Percentiles rank a stretch among this genome's conserved stretches.
phyloP scores from a whole-genome alignment of 92 coral and sea anemone genomes.

The Desmophyllum pertusum region DNA sequence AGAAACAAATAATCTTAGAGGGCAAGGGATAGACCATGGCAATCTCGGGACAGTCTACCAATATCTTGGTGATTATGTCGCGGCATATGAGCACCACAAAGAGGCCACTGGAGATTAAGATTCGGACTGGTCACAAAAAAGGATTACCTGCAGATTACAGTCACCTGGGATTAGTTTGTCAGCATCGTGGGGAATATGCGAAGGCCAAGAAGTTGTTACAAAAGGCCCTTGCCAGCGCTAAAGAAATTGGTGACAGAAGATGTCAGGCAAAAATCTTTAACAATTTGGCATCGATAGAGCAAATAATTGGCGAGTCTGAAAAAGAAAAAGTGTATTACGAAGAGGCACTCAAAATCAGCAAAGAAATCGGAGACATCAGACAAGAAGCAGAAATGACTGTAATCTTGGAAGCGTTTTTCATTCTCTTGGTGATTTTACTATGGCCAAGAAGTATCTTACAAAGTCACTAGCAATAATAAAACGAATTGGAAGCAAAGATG shows the following conservation, averaged over 20 bases:
- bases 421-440: background rate
- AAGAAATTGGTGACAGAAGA: background rate
- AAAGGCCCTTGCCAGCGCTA: background rate
- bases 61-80: too few relatives aligned
- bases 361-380: background rate
- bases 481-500: background rate
- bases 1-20: too few relatives aligned
- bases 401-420: background rate
- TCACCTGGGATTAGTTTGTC: background rate
- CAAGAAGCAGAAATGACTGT: background rate
- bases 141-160: background rate
- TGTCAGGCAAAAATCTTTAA: background rate
- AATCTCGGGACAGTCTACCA: too few relatives aligned
- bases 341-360: background rate
- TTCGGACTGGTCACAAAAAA: conserved; percentile 2
- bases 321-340: background rate
- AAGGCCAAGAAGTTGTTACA: background rate
- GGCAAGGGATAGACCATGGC: too few relatives aligned
- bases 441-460: background rate
- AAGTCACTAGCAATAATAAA: background rate
- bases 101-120: background rate
- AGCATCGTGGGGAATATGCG: background rate
- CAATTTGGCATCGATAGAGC: background rate
- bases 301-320: background rate
- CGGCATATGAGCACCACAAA: background rate